Evolutionary conservation across 2,113 vertebrate genomes (phyloP), one percentile per base, ranked within the genome.

Genomic region (Cacatua alba): DNA sequence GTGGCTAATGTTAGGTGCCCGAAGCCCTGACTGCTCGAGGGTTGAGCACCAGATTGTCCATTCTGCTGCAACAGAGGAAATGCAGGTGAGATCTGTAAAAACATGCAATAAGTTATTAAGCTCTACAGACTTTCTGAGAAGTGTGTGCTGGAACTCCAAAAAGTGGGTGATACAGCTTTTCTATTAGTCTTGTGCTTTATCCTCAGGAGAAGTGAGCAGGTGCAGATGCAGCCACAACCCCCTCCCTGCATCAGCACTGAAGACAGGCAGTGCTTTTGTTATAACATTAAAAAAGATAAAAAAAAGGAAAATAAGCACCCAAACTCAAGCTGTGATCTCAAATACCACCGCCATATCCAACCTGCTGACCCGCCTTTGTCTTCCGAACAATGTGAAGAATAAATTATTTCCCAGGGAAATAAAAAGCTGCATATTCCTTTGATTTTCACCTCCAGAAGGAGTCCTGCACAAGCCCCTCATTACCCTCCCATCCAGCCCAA

Each of bases 11-110:
- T 23, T 53, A 46, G 52, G 29, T 53, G 17, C 24, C 52, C 7
- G 0, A 46, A 51, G 13, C 8, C 17, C 39, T 2, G 0, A 10
- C 21, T 46, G 3, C 52, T 21, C 1, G 0, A 37, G 33, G 19
- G 8, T 4, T 52, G 33, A 67, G 33, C 39, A 48, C 10, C 24
- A 10, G 24, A 39, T 46, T 7, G 20, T 23, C 52, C 39, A 2
- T 53, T 67, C 68, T 62, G 46, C 46, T 0, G 0, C 52, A n/a
- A 82, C 74, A 65, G 67, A 46, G 16, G 28, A 79, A 39, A 71
- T 11, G 33, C 33, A 53, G 15, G 20, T 6, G 11, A 63, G 26
- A 28, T 17, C 23, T 62, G 25, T 43, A 48, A 81, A 62, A 55
- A 31, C 4, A 10, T 1, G 8, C 48, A 18, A 33, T 33, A 46